Percentiles rank a stretch among this genome's conserved stretches.
phyloP scores from a whole-genome alignment of 2,888 invertebrate species.

The Ashinkailepas kermadecensis region DNA sequence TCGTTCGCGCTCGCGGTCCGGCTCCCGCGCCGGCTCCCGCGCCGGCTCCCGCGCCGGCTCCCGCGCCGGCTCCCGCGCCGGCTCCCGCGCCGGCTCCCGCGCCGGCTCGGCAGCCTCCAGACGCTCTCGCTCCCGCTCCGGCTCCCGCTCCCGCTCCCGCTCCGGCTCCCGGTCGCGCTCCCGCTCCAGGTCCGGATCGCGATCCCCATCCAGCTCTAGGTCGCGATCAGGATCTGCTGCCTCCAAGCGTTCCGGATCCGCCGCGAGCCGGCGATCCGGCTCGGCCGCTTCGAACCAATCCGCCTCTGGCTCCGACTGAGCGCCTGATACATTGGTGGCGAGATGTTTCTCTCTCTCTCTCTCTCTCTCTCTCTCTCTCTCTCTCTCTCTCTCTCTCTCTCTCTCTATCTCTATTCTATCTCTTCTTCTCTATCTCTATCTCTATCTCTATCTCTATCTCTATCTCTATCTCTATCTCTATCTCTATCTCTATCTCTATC shows the following conservation, averaged over 20 bases:
- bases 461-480: too few species aligned
- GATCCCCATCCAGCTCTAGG: conserved; percentile 33
- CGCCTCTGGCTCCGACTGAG: conserved; percentile 34
- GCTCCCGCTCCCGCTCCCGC: conserved; percentile 25
- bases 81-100: conserved; percentile 35
- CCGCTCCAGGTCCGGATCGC: conserved; percentile 39
- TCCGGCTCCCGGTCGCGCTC: conserved; percentile 31
- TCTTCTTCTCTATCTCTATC: too few species aligned
- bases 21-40: conserved; percentile 39
- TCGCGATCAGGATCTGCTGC: conserved; percentile 31
- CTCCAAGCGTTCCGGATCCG: not conserved
- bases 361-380: too few species aligned
- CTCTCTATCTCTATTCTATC: too few species aligned
- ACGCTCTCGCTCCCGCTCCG: conserved; percentile 38
- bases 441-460: too few species aligned
- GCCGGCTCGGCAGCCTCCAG: conserved; percentile 41
- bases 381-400: too few species aligned
- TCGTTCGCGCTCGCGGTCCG: conserved; percentile 39
- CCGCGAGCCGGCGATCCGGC: not conserved
- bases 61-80: conserved; percentile 34
- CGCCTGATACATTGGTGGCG: too few species aligned
- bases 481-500: too few species aligned
- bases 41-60: conserved; percentile 40
- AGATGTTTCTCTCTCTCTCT: too few species aligned
- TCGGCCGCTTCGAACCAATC: conserved; percentile 26